These are phyloP conservation scores for Luehdorfia chinensis DNA, from an alignment of 1,140 invertebrate species.

Conservation along the genomic window DNA sequence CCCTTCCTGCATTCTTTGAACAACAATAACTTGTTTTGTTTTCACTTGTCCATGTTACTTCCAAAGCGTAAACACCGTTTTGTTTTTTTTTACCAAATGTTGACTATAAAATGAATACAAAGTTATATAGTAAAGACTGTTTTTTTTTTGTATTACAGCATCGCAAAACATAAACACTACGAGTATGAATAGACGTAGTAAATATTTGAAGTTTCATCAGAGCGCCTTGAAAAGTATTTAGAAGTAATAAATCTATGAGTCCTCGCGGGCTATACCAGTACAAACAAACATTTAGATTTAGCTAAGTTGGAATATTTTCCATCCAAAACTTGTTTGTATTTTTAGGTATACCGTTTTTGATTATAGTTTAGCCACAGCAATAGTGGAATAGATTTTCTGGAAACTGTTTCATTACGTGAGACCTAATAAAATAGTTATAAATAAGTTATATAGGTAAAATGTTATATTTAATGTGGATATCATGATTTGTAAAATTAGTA, in stretches of 20 bases:
- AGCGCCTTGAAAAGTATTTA: not conserved
- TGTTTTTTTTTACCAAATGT: not conserved
- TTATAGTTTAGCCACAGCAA: too few species aligned
- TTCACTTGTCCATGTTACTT: not conserved
- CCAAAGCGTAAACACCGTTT: not conserved
- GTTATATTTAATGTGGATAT: too few species aligned
- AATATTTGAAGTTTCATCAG: conserved; percentile 6
- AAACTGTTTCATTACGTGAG: too few species aligned
- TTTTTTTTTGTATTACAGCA: too few species aligned
- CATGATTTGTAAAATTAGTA: too few species aligned
- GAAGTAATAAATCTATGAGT: not conserved
- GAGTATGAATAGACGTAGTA: conserved; percentile 4
- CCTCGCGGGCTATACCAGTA: not conserved
- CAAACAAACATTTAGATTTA: conserved; percentile 2
- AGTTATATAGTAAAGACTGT: too few species aligned
- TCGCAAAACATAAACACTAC: too few species aligned
- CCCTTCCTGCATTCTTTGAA: not conserved
- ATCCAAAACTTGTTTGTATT: conserved; percentile 12
- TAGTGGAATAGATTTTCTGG: too few species aligned
- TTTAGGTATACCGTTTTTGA: conserved; percentile 5
- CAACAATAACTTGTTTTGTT: not conserved
- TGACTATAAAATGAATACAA: too few species aligned
- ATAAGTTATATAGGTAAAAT: too few species aligned
- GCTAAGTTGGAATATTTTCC: conserved; percentile 7
- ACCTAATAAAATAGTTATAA: too few species aligned